These are phyloP conservation scores for Sphaeramia orbicularis DNA, from an alignment of 2,797 vertebrate species.

Conservation along the genomic window DNA sequence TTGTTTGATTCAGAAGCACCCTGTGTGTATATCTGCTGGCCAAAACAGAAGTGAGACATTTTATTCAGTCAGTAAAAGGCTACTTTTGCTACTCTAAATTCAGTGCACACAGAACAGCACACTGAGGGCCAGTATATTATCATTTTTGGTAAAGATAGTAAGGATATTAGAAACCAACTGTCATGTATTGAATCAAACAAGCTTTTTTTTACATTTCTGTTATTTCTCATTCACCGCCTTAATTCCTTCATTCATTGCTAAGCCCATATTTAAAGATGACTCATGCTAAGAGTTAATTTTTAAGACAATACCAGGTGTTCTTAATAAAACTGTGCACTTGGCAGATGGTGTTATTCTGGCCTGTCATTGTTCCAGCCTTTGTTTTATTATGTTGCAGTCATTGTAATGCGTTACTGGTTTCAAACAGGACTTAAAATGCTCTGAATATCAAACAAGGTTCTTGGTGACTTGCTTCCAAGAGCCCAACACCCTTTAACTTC, in stretches of 20 bases:
- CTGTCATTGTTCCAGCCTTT: conserved; percentile 2
- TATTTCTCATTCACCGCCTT: not conserved
- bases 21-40: not conserved
- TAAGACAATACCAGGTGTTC: not conserved
- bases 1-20: not conserved
- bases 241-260: not conserved
- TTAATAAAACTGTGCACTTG: not conserved
- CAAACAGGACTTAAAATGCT: conserved; percentile 28
- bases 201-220: not conserved
- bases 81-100: not conserved
- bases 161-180: not conserved
- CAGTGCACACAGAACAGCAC: too few relatives aligned
- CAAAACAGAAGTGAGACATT: not conserved
- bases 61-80: too few relatives aligned
- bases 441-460: conserved; percentile 23
- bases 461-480: conserved; percentile 30
- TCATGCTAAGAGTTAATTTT: not conserved
- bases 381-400: not conserved
- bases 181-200: not conserved
- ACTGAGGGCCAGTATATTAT: too few relatives aligned
- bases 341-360: not conserved
- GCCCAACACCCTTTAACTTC: conserved; percentile 31
- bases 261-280: not conserved
- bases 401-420: conserved; percentile 29
- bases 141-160: not conserved